Percentiles rank a stretch among this genome's conserved stretches.
These are phyloP conservation scores for Philonicus albiceps DNA, from an alignment of 2,888 invertebrate genomes.

Conservation along the genomic window DNA sequence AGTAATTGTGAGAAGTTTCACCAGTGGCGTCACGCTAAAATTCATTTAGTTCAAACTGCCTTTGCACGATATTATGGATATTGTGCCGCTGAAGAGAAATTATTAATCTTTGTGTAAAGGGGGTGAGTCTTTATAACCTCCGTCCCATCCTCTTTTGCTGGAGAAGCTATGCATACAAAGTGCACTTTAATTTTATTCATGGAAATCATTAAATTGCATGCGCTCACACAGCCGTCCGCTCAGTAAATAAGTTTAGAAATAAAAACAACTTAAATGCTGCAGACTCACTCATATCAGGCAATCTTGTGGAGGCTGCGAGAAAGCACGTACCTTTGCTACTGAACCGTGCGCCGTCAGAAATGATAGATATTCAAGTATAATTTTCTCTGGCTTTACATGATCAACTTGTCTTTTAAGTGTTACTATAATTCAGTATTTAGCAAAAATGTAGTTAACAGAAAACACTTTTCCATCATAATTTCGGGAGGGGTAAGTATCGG, in stretches of 20 bases:
- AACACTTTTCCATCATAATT: neutral
- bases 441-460: neutral
- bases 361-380: neutral
- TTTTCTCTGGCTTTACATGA: neutral
- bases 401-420: neutral
- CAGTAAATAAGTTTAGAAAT: neutral
- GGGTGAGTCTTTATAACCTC: neutral
- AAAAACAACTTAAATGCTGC: neutral
- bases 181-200: neutral
- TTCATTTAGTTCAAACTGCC: slow-evolving; percentile 9
- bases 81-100: neutral
- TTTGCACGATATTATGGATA: neutral
- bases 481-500: too few relatives aligned
- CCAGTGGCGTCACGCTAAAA: slow-evolving; percentile 17
- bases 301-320: neutral
- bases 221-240: neutral
- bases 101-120: neutral
- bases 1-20: slow-evolving; percentile 26
- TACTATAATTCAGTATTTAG: neutral
- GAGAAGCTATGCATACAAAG: neutral
- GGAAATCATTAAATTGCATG: neutral
- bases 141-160: neutral
- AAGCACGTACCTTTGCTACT: neutral
- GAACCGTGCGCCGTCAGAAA: neutral
- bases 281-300: neutral